Conservation (phyloP, 2,888 invertebrate species). For the Cheilosia impressa region DNA sequence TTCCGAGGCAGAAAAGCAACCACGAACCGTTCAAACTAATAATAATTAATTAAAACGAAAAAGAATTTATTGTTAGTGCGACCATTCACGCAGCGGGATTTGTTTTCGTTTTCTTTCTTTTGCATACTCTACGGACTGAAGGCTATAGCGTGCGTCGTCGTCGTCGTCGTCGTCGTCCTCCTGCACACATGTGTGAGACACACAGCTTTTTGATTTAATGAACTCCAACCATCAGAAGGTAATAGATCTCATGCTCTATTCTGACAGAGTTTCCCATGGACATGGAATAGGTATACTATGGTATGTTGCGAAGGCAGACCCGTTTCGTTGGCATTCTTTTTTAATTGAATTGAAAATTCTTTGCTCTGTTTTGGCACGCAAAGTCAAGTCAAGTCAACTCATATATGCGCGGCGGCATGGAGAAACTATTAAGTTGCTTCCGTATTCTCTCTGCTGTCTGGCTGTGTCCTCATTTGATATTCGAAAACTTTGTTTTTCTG, state of each 20-base stretch:
- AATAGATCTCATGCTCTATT: slow-evolving; percentile 50
- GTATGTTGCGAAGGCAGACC: not conserved
- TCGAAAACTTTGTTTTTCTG: slow-evolving; percentile 54
- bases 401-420: not conserved
- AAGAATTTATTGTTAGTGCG: slow-evolving; percentile 68
- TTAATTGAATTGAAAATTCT: slow-evolving; percentile 42
- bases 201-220: slow-evolving; percentile 54
- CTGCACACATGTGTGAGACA: slow-evolving; percentile 18
- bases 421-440: slow-evolving; percentile 31
- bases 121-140: slow-evolving; percentile 6
- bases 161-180: slow-evolving; percentile 9
- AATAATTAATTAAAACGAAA: slow-evolving; percentile 65
- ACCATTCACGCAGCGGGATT: slow-evolving; percentile 68
- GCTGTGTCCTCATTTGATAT: slow-evolving; percentile 49
- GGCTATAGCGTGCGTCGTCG: slow-evolving; percentile 52
- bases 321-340: slow-evolving; percentile 13
- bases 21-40: slow-evolving; percentile 51
- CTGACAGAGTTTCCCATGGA: slow-evolving; percentile 39
- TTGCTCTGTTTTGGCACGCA: slow-evolving; percentile 55
- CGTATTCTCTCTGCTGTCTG: slow-evolving; percentile 21
- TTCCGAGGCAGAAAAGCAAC: slow-evolving; percentile 15
- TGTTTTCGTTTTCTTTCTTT: slow-evolving; percentile 21
- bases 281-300: not conserved
- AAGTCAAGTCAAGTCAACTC: slow-evolving; percentile 19
- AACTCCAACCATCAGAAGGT: slow-evolving; percentile 25